Evolutionary conservation across 2,888 invertebrate genomes (phyloP).

Genomic region (Acleris holmiana): DNA sequence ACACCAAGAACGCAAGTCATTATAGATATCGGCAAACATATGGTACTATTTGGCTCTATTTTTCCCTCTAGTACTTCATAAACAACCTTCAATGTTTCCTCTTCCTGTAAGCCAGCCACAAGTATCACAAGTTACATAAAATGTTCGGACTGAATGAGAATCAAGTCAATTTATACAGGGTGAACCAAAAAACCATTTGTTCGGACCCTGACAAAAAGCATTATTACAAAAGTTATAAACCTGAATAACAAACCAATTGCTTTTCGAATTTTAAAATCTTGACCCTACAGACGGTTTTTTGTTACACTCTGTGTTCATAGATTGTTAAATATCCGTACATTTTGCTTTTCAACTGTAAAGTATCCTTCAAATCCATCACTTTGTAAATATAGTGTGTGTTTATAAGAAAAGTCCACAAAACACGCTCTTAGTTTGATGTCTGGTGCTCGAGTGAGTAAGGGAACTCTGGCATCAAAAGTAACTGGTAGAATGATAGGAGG

Average conservation of each 20-base stretch:
- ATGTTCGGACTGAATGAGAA: neutral
- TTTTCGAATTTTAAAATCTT: too few relatives aligned
- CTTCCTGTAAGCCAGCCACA: slow-evolving; percentile 29
- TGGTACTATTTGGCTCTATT: slow-evolving; percentile 72
- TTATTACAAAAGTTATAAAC: neutral
- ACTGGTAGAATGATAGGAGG: slow-evolving; percentile 81
- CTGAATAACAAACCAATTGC: neutral
- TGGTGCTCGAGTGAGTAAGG: slow-evolving; percentile 73
- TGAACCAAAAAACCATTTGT: too few relatives aligned
- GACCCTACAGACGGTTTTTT: neutral
- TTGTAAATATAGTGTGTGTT: slow-evolving; percentile 70
- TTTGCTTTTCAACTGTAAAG: slow-evolving; percentile 64
- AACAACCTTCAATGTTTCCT: slow-evolving; percentile 61
- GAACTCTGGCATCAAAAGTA: slow-evolving; percentile 76
- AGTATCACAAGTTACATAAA: neutral
- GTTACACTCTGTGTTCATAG: too few relatives aligned
- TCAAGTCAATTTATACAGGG: too few relatives aligned
- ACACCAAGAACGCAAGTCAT: slow-evolving; percentile 71
- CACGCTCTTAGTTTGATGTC: slow-evolving; percentile 83
- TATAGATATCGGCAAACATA: slow-evolving; percentile 71
- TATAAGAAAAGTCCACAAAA: slow-evolving; percentile 84
- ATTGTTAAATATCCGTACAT: slow-evolving; percentile 49
- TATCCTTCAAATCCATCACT: slow-evolving; percentile 80
- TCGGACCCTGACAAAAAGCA: too few relatives aligned
- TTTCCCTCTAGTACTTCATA: slow-evolving; percentile 65